Evolutionary conservation across 2,797 vertebrate species (phyloP), one percentile per base, ranked within the genome.

Genomic region (Bovichtus variegatus): DNA sequence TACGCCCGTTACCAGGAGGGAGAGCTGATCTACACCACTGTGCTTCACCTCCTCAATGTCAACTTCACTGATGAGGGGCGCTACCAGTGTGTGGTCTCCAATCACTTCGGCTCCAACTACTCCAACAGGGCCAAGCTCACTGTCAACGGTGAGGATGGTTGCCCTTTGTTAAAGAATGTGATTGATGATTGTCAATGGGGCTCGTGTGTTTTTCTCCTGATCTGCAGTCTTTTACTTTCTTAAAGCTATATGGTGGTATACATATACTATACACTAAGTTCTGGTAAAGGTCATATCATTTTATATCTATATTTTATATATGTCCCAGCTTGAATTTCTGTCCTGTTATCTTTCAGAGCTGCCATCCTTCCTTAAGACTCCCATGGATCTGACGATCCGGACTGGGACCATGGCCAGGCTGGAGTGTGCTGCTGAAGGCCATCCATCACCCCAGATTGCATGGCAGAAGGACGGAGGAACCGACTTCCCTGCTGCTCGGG

Each of bases 391-490:
- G 61, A 98, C 97, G 0, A 96, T 98, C 82, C 96, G 98, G 0
- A 96, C 96, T 0, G 97, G 98, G 40, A 94, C 97, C 3, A 99
- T 95, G 80, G 98, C 98, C 0, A 95, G 98, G 47, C 89, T 99
- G 78, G 98, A 99, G 83, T 99, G 98, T 9, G 98, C 98, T 1
- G 98, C 98, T 0, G 91, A 96, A 60, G 98, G 98, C 0, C 97
- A 99, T 81, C 98, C 98, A 0, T 91, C 96, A 40, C 98, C 98
- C 0, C 97, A 99, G 93, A 99, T 99, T 55, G 97, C 98, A 70
- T 99, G 98, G 98, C 98, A 99, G 85, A 99, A 99, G 72, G 98
- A 99, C 0, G 98, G 98, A 8, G 98, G 98, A 86, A 99, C 97
- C 0, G 98, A 99, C 90, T 99, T 99, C 86, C 98, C 98, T 0